phyloP scores from a whole-genome alignment of 2,888 invertebrate genomes.

The Cetonia aurata region DNA sequence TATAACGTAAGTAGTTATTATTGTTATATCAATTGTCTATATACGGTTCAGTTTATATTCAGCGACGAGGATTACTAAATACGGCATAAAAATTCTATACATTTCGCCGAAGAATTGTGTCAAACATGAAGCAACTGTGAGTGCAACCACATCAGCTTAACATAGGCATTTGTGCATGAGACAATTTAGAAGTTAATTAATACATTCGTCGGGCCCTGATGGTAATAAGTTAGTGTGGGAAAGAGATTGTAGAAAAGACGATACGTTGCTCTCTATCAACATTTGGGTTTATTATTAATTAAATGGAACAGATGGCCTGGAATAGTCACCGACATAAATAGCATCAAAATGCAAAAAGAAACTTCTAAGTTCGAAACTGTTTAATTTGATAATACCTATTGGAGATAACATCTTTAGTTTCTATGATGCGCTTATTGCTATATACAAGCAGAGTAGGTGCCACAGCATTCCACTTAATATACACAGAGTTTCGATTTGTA shows the following conservation, averaged over 20 bases:
- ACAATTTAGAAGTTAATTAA: constrained; percentile 39
- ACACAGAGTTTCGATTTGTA: too few species aligned
- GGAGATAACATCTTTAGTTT: too few species aligned
- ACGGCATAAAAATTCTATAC: constrained; percentile 19
- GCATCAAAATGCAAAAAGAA: constrained; percentile 1
- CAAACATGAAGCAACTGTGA: constrained; percentile 25
- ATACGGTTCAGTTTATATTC: constrained; percentile 28
- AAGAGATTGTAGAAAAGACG: constrained; percentile 23
- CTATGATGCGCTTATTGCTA: too few species aligned
- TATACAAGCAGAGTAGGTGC: too few species aligned
- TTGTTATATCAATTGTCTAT: constrained; percentile 29
- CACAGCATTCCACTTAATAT: too few species aligned
- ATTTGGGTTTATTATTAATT: constrained; percentile 25
- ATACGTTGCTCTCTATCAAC: constrained; percentile 16
- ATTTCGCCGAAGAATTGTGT: constrained; percentile 29
- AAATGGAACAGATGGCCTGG: constrained; percentile 36
- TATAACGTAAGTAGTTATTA: constrained; percentile 13
- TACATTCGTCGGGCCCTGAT: constrained; percentile 2
- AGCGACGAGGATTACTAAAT: constrained; percentile 26
- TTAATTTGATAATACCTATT: too few species aligned
- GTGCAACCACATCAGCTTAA: background rate
- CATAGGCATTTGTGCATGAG: constrained; percentile 8
- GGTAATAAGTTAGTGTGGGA: constrained; percentile 30
- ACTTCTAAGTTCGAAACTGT: too few species aligned
- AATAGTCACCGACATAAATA: constrained; percentile 23